phyloP scores from a whole-genome alignment of 2,797 vertebrate genomes.

The Tiaroga cobitis region DNA sequence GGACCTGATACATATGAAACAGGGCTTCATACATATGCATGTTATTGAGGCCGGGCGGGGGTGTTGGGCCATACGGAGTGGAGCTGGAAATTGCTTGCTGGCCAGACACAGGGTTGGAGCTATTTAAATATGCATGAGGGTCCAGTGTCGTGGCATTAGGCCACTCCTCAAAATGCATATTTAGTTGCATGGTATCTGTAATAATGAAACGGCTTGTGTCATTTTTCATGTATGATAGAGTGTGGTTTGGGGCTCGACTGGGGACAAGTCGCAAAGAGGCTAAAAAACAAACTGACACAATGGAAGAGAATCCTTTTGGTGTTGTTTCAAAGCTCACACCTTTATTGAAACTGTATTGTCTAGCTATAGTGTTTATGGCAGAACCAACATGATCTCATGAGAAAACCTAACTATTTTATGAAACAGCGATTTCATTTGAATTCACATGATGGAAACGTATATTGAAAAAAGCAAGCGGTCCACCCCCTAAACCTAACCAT shows the following conservation, averaged over 20 bases:
- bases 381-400: background rate
- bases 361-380: background rate
- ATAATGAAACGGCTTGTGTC: constrained; percentile 32
- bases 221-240: constrained; percentile 30
- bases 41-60: constrained; percentile 80
- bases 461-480: background rate
- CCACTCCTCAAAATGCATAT: constrained; percentile 91
- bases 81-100: constrained; percentile 83
- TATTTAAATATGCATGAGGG: constrained; percentile 99
- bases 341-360: background rate
- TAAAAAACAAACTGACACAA: background rate
- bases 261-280: background rate
- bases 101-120: constrained; percentile 80
- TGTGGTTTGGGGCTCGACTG: constrained; percentile 1
- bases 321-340: background rate
- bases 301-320: background rate
- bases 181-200: constrained; percentile 59
- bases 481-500: background rate
- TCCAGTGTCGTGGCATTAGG: constrained; percentile 94
- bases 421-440: background rate
- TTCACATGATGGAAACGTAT: background rate
- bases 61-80: constrained; percentile 54
- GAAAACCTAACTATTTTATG: background rate
- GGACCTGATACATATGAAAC: constrained; percentile 99
- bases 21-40: constrained; percentile 99